Evolutionary conservation across 2,797 vertebrate genomes (phyloP).

Genomic region (Pseudomugil tenellus): DNA sequence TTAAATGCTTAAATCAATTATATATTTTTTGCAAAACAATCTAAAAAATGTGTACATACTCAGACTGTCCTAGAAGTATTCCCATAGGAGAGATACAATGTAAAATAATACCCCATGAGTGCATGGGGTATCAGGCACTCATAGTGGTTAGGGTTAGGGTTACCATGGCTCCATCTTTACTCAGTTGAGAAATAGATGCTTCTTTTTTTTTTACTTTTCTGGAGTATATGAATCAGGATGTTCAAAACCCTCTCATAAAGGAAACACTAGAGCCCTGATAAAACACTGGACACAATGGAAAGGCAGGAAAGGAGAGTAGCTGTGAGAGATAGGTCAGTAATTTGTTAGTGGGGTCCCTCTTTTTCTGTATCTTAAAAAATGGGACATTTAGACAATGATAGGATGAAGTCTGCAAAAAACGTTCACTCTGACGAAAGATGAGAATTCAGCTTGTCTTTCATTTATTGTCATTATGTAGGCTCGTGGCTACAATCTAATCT

Average conservation of each 20-base stretch:
- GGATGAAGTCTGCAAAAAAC: conserved; percentile 43
- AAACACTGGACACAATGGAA: conserved; percentile 42
- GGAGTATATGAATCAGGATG: not conserved
- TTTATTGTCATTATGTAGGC: conserved; percentile 49
- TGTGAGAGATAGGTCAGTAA: conserved; percentile 43
- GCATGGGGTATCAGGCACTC: too few species aligned
- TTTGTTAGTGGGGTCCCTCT: conserved; percentile 58
- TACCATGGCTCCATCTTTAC: conserved; percentile 35
- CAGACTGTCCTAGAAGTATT: conserved; percentile 36
- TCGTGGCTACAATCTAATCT: conserved; percentile 43
- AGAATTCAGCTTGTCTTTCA: conserved; percentile 52
- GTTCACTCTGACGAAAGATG: conserved; percentile 35
- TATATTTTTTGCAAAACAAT: not conserved
- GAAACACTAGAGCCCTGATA: conserved; percentile 36
- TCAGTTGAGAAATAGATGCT: conserved; percentile 58
- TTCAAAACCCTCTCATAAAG: conserved; percentile 58
- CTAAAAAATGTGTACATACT: conserved; percentile 8
- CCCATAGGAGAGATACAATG: conserved; percentile 24
- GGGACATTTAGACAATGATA: conserved; percentile 55
- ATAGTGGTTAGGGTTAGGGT: too few species aligned
- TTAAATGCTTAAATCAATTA: not conserved
- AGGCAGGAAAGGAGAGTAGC: conserved; percentile 1
- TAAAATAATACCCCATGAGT: conserved; percentile 51
- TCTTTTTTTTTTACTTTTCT: conserved; percentile 48
- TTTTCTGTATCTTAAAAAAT: conserved; percentile 39